phyloP scores from a whole-genome alignment of 1,140 invertebrate genomes.

The Pygmarrhopalites habei region DNA sequence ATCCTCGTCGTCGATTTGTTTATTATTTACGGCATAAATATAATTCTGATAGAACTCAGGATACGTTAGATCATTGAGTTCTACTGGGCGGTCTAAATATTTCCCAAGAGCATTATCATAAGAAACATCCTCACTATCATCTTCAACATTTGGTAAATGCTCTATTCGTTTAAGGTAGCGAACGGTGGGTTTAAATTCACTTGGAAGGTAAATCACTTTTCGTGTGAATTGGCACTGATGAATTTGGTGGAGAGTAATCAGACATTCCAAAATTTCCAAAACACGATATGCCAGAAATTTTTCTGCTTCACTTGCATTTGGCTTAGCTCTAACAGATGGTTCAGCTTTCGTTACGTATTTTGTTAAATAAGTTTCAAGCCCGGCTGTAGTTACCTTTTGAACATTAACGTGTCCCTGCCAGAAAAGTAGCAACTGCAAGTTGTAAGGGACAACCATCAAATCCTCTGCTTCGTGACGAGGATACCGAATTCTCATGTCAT shows the following conservation, averaged over 20 bases:
- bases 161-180: background rate
- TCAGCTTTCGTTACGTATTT: constrained; percentile 7
- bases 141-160: background rate
- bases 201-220: background rate
- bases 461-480: background rate
- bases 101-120: background rate
- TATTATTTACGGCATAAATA: no score
- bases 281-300: background rate
- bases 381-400: constrained; percentile 6
- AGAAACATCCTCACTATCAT: background rate
- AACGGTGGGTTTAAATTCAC: background rate
- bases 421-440: background rate
- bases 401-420: constrained; percentile 13
- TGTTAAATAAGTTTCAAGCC: constrained; percentile 6
- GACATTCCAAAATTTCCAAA: constrained; percentile 2
- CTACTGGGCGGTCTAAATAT: background rate
- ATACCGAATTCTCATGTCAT: background rate
- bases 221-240: background rate
- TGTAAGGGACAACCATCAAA: constrained; percentile 2
- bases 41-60: no score
- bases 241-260: constrained; percentile 1
- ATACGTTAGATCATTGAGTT: background rate
- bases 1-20: background rate
- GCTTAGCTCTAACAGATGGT: background rate
- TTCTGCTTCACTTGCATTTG: background rate